Base-by-base conservation (phyloP, 2,888 invertebrate genomes). In the Pachycephus smyrnensis region DNA sequence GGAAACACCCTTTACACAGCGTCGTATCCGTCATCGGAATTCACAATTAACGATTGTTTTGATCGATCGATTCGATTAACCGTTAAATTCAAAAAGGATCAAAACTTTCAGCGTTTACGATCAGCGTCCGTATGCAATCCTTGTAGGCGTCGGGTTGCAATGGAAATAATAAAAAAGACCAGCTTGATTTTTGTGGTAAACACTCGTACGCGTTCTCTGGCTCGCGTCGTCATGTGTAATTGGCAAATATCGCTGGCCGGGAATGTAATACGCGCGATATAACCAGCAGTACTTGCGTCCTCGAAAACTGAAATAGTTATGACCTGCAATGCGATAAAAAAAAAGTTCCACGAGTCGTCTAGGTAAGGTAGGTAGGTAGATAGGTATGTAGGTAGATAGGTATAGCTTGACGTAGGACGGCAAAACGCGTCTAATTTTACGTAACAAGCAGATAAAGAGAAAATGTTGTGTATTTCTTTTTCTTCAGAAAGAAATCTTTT, bases 241-340 rank as follows among this genome's bases (percentile, higher is more conserved):
- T 86, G 84, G 85, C 82, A 81, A 85, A 87, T 84, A 85, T 80
- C 78, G 77, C 76, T 77, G 78, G 79, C 81, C 77, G 80, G 69
- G 79, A 74, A 73, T 73, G 68, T 37, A 75, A 40, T 30, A 55
- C 40, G 23, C 55, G 55, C 55, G 55, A 55, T 55, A 55, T 55
- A 55, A 55, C 55, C 55, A 55, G 55, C 55, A 55, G 68, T 31
- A 76, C 68, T 69, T 71, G 73, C 77, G 85, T 85, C 85, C 86
- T 86, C 86, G 84, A 82, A 84, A 85, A 85, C 84, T 84, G 83
- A 85, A 87, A 87, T 87, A 87, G 85, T 86, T 86, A 79, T 82
- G 83, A 84, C 82, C 83, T 77, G 80, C 78, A 79, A 79, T 36
- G 74, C 82, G 79, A 82, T 79, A 84, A 83, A 81, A 75, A 37